These are phyloP conservation scores for Porites lobata DNA, from an alignment of 92 coral and sea anemone genomes.

Conservation along the genomic window DNA sequence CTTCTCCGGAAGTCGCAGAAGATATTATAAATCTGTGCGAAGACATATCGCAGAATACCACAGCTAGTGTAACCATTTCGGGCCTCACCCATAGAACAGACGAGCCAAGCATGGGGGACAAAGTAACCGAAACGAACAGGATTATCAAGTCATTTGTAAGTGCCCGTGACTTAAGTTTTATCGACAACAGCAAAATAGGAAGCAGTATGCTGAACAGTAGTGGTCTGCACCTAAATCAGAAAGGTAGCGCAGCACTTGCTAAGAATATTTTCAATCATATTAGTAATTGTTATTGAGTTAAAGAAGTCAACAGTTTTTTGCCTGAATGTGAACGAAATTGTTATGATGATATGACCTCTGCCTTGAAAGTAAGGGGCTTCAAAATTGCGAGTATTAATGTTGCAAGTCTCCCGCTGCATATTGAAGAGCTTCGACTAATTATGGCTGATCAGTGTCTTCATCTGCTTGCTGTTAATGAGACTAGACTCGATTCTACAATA, in stretches of 20 bases:
- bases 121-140: slow-evolving; percentile 42
- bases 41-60: slow-evolving; percentile 40
- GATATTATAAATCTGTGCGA: slow-evolving; percentile 36
- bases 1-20: slow-evolving; percentile 40
- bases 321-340: slow-evolving; percentile 39
- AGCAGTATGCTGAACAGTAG: slow-evolving; percentile 14
- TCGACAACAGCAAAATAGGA: slow-evolving; percentile 34
- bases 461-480: slow-evolving; percentile 40
- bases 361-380: slow-evolving; percentile 44
- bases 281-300: slow-evolving; percentile 28
- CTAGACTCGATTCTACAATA: slow-evolving; percentile 43
- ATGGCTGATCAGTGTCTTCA: slow-evolving; percentile 34
- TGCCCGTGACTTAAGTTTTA: slow-evolving; percentile 37
- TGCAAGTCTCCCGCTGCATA: slow-evolving; percentile 25
- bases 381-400: slow-evolving; percentile 39
- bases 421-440: slow-evolving; percentile 41
- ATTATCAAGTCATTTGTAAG: slow-evolving; percentile 35
- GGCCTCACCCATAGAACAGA: slow-evolving; percentile 51
- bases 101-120: slow-evolving; percentile 33
- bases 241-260: slow-evolving; percentile 46
- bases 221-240: slow-evolving; percentile 43
- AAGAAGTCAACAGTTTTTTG: slow-evolving; percentile 40
- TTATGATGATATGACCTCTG: slow-evolving; percentile 38
- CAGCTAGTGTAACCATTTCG: slow-evolving; percentile 52
- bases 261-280: slow-evolving; percentile 17